Evolutionary conservation across 1,140 invertebrate genomes (phyloP).

Genomic region (Zaprionus tsacasi): DNA sequence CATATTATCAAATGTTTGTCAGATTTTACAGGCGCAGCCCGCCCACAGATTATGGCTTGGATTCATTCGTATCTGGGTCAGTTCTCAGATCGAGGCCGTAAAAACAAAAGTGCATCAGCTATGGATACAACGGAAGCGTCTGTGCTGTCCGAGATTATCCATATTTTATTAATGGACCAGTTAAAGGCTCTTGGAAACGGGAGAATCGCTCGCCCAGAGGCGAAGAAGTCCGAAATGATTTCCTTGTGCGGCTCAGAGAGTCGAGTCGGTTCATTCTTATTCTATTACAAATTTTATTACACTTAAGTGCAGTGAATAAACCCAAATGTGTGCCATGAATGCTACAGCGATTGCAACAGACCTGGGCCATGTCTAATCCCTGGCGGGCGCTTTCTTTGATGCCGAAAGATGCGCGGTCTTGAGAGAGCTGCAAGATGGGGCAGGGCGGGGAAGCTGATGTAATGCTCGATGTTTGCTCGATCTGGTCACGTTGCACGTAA

Average conservation of each 20-base stretch:
- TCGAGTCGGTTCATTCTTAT: conserved; percentile 52
- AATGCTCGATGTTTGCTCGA: conserved; percentile 79
- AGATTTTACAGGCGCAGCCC: conserved; percentile 57
- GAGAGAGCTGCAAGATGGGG: not conserved
- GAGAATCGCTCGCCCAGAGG: conserved; percentile 43
- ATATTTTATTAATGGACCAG: conserved; percentile 60
- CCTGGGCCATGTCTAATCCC: conserved; percentile 71
- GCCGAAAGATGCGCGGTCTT: conserved; percentile 9
- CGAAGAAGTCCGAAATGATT: conserved; percentile 63
- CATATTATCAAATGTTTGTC: conserved; percentile 70
- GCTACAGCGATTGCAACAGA: conserved; percentile 26
- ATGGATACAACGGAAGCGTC: conserved; percentile 39
- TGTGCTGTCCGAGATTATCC: conserved; percentile 9
- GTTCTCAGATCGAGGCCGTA: conserved; percentile 12
- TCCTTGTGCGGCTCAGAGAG: conserved; percentile 47
- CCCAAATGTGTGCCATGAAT: conserved; percentile 74
- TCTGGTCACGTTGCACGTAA: conserved; percentile 79
- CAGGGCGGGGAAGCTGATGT: conserved; percentile 53
- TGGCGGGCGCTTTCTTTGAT: conserved; percentile 66
- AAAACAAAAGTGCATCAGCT: conserved; percentile 47
- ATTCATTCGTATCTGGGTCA: conserved; percentile 27
- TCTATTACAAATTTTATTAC: conserved; percentile 81
- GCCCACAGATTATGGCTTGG: conserved; percentile 43
- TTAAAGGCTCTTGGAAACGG: conserved; percentile 40
- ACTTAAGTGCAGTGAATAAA: conserved; percentile 78